These are phyloP conservation scores for Archocentrus centrarchus DNA, from an alignment of 2,113 vertebrate genomes.

Conservation along the genomic window DNA sequence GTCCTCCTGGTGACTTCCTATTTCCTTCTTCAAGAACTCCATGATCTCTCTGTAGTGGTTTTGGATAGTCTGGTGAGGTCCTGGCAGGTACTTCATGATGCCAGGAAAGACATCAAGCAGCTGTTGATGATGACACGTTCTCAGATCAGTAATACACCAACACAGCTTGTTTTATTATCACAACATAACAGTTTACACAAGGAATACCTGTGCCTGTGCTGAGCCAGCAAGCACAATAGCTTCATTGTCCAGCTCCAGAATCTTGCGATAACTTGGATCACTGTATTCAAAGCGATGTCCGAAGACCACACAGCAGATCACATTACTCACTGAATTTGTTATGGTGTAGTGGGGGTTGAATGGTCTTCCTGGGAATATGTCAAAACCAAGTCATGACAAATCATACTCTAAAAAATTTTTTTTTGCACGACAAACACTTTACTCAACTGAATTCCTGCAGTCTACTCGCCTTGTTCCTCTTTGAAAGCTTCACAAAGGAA, in stretches of 20 bases:
- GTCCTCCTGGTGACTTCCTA: constrained; percentile 82
- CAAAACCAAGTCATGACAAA: neutral
- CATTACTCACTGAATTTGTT: constrained; percentile 84
- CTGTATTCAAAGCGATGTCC: constrained; percentile 89
- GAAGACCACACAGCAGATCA: constrained; percentile 87
- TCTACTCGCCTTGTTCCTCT: constrained; percentile 82
- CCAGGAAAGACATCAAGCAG: constrained; percentile 80
- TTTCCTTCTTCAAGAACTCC: constrained; percentile 63
- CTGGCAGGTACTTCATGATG: constrained; percentile 82
- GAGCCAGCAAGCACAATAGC: constrained; percentile 57
- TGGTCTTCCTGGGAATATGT: constrained; percentile 78
- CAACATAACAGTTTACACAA: neutral
- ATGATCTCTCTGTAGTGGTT: constrained; percentile 64
- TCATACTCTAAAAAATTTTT: neutral
- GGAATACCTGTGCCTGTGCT: constrained; percentile 44
- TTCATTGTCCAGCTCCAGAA: constrained; percentile 84
- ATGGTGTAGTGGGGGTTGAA: constrained; percentile 87
- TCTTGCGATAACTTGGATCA: constrained; percentile 79
- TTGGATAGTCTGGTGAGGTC: constrained; percentile 81
- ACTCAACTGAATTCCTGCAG: fast-evolving
- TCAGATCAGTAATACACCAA: fast-evolving
- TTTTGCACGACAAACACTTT: fast-evolving
- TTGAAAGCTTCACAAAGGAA: constrained; percentile 77
- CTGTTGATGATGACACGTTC: constrained; percentile 63
- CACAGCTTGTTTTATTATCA: neutral